These are phyloP conservation scores for Drosophila miranda DNA, from an alignment of 1,140 invertebrate species.

Conservation along the genomic window DNA sequence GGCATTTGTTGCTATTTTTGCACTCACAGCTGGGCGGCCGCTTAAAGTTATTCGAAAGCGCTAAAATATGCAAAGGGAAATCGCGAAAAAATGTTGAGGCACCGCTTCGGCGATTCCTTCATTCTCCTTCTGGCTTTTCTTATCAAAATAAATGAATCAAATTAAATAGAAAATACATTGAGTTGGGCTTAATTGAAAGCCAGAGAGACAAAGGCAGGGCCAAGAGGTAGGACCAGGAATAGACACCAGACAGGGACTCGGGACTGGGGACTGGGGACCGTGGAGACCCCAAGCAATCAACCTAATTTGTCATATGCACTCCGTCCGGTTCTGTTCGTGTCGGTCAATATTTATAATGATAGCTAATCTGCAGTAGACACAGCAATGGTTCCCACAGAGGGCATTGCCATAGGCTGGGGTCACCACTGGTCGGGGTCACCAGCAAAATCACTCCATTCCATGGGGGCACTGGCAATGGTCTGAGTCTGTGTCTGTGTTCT, in stretches of 20 bases:
- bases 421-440: conserved; percentile 38
- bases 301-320: conserved; percentile 77
- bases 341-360: conserved; percentile 78
- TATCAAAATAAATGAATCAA: conserved; percentile 74
- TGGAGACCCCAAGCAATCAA: conserved; percentile 69
- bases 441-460: neutral
- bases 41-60: conserved; percentile 67
- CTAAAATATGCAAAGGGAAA: conserved; percentile 74
- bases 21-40: conserved; percentile 18
- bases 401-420: conserved; percentile 3
- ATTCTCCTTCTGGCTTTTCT: conserved; percentile 34
- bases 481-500: conserved; percentile 44
- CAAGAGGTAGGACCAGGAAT: too few relatives aligned
- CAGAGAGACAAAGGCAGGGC: conserved; percentile 15
- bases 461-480: too few relatives aligned
- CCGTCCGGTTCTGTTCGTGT: conserved; percentile 18
- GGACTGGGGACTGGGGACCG: neutral
- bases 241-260: too few relatives aligned
- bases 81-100: conserved; percentile 60
- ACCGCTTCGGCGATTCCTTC: conserved; percentile 28
- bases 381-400: conserved; percentile 17
- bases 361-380: conserved; percentile 62
- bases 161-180: conserved; percentile 65
- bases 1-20: conserved; percentile 70
- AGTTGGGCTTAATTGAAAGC: conserved; percentile 62